Conservation (phyloP, 2,113 vertebrate species). For the Anguilla japonica region DNA sequence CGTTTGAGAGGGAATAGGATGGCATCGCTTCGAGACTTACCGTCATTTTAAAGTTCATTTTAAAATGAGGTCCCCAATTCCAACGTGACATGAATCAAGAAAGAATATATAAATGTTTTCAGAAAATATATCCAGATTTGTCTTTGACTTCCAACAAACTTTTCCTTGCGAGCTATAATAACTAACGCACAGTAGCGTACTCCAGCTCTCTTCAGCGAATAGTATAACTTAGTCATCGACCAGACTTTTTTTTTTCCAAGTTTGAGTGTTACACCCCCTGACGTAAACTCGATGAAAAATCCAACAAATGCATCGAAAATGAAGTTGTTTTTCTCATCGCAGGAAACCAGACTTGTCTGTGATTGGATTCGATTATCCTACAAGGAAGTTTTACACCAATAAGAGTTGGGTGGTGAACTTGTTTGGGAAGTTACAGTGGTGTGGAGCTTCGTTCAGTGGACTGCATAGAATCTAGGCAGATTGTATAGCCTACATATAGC, state of each 20-base stretch:
- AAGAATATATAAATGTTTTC: background rate
- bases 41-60: background rate
- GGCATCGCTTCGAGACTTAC: background rate
- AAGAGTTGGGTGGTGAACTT: no score
- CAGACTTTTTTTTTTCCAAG: background rate
- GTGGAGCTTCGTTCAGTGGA: background rate
- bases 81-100: background rate
- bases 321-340: background rate
- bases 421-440: background rate
- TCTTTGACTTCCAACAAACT: background rate
- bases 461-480: no score
- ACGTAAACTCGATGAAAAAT: background rate
- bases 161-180: background rate
- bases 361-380: background rate
- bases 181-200: background rate
- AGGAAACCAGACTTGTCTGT: background rate
- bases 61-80: background rate
- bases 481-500: no score
- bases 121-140: background rate
- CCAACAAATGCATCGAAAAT: background rate
- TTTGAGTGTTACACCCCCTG: background rate
- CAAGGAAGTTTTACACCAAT: background rate
- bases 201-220: background rate
- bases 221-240: background rate
- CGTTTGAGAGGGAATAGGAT: background rate